phyloP scores from a whole-genome alignment of 2,797 vertebrate species.

The Tragelaphus oryx region DNA sequence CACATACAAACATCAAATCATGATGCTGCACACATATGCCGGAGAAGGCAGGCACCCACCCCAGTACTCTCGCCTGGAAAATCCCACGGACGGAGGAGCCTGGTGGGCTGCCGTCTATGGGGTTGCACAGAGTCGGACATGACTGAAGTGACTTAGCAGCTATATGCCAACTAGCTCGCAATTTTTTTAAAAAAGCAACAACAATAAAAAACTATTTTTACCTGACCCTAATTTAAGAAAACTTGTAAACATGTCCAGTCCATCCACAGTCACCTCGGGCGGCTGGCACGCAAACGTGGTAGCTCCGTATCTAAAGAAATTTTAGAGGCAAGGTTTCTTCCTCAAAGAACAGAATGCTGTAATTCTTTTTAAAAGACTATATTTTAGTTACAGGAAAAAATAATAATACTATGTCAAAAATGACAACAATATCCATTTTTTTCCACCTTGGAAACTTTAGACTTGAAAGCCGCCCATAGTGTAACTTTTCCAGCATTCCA shows the following conservation, averaged over 20 bases:
- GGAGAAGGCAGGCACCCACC: too few relatives aligned
- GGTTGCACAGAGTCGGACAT: too few relatives aligned
- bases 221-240: neutral
- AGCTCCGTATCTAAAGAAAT: neutral
- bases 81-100: too few relatives aligned
- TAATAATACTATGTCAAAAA: conserved; percentile 65
- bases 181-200: too few relatives aligned
- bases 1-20: neutral
- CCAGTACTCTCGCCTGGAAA: too few relatives aligned
- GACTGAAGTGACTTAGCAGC: too few relatives aligned
- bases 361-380: conserved; percentile 61
- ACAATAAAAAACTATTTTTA: neutral
- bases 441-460: conserved; percentile 79
- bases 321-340: conserved; percentile 27
- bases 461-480: conserved; percentile 87
- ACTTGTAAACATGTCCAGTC: neutral
- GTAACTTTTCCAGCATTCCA: conserved; percentile 86
- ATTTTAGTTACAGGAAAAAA: conserved; percentile 45
- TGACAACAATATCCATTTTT: conserved; percentile 77
- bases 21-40: neutral
- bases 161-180: neutral
- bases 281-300: neutral
- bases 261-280: neutral
- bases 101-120: too few relatives aligned
- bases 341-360: conserved; percentile 23